Percentiles rank a stretch among this genome's conserved stretches.
Conservation (phyloP, 2,888 invertebrate genomes). For the Xestia sexstrigata region DNA sequence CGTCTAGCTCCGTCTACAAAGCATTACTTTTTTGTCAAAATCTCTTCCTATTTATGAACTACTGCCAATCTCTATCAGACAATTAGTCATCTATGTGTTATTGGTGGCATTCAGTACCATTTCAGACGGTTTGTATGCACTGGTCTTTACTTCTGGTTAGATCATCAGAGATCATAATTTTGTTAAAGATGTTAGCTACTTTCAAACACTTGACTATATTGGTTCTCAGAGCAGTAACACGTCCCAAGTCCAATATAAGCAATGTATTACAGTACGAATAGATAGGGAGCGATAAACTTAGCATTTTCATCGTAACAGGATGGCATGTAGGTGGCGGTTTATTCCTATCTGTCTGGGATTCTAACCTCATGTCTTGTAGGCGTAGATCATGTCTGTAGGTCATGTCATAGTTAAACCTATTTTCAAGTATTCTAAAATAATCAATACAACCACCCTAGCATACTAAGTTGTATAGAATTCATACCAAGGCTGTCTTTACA, state of each 20-base stretch:
- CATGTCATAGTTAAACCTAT: background rate
- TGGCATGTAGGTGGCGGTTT: constrained; percentile 27
- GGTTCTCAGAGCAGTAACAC: background rate
- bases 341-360: constrained; percentile 18
- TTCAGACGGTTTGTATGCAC: background rate
- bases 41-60: background rate
- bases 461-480: background rate
- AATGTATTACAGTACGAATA: background rate
- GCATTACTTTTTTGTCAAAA: background rate
- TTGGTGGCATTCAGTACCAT: background rate
- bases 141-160: background rate
- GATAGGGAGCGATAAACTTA: constrained; percentile 11
- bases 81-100: constrained; percentile 15
- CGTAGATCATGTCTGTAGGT: background rate
- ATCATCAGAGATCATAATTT: background rate
- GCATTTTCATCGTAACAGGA: constrained; percentile 12
- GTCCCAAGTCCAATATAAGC: constrained; percentile 8
- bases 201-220: background rate
- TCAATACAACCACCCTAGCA: background rate
- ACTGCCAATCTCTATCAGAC: constrained; percentile 1
- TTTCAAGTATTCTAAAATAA: constrained; percentile 4
- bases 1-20: background rate
- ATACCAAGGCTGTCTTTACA: background rate
- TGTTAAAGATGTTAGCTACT: background rate
- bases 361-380: constrained; percentile 16